Evolutionary conservation across 2,113 vertebrate genomes (phyloP), one percentile per base, ranked within the genome.

Genomic region (Tychaedon coryphoeus): DNA sequence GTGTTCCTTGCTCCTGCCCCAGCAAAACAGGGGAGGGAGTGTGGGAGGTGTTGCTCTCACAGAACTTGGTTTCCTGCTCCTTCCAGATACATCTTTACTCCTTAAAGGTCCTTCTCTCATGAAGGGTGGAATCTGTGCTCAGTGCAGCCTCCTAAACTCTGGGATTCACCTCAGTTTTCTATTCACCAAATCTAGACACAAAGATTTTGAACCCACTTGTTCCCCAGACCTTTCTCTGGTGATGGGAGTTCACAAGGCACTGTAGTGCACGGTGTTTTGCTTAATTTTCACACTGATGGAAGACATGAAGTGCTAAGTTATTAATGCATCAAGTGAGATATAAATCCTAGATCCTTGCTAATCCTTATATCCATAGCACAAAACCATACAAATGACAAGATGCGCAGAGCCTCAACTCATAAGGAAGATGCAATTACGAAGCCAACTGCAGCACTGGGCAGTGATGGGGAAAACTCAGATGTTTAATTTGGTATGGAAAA

Each of bases 301-400:
- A 83, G 43, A 45, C 18, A 43, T 17, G 7, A 60, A 38, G 19
- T 62, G 17, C 23, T 67, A 86, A 92, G 3, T 88, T 84, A 47
- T 70, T 95, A 10, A 56, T 66, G 56, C 84, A 74, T 84, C 80
- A 86, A 64, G 88, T 56, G 48, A 86, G 72, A 71, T 73, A 62
- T 26, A 84, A 96, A 58, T 75, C 86, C 76, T 84, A 94, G 92
- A 89, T 92, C 61, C 61, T 84, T 69, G 36, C 26, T 87, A 93
- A 91, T 92, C 92, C 80, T 77, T 78, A 57, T 72, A 64, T 75
- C 53, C 72, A 43, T 53, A 89, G 48, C 61, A 81, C 40, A 86
- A 80, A 93, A 23, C 24, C 51, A 40, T 29, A 84, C 36, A 91
- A 94, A 84, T 33, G 36, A 71, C 72, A 84, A 48, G 60, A 71